A percentile compares a stretch with the other conserved stretches of the same genome.
These are phyloP conservation scores for Molossus molossus DNA, from an alignment of 2,797 vertebrate genomes.

Conservation along the genomic window DNA sequence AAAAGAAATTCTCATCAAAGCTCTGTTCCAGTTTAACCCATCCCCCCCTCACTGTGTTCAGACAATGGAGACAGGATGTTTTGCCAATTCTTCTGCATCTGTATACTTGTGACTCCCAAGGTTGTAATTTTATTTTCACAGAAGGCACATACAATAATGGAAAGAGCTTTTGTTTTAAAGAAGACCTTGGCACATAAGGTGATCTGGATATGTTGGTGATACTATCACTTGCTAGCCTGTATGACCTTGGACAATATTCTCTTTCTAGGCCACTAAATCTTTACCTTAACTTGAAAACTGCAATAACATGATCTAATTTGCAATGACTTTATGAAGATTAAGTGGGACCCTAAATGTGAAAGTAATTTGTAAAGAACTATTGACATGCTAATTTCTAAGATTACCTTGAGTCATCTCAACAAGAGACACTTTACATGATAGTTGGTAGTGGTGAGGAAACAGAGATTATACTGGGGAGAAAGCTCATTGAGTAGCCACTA, in stretches of 20 bases:
- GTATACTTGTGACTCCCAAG: constrained; percentile 16
- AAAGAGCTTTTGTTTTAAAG: neutral
- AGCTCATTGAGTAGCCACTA: neutral
- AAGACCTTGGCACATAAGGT: neutral
- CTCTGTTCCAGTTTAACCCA: neutral
- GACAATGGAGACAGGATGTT: constrained; percentile 66
- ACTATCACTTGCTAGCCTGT: neutral
- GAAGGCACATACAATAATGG: neutral
- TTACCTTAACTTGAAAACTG: constrained; percentile 37
- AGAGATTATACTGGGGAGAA: neutral
- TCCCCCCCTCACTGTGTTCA: neutral
- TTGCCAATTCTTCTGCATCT: constrained; percentile 20
- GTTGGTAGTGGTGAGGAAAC: neutral
- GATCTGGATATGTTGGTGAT: neutral
- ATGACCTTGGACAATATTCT: neutral
- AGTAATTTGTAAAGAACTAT: constrained; percentile 39
- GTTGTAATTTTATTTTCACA: constrained; percentile 48
- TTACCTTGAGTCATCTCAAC: neutral
- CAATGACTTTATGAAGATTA: neutral
- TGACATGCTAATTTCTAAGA: constrained; percentile 28
- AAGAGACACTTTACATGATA: constrained; percentile 23
- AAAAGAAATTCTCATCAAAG: constrained; percentile 33
- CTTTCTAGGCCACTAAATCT: neutral
- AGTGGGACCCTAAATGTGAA: neutral
- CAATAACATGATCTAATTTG: neutral